Base-by-base conservation (phyloP, 2,113 vertebrate species). In the Tragelaphus strepsiceros region DNA sequence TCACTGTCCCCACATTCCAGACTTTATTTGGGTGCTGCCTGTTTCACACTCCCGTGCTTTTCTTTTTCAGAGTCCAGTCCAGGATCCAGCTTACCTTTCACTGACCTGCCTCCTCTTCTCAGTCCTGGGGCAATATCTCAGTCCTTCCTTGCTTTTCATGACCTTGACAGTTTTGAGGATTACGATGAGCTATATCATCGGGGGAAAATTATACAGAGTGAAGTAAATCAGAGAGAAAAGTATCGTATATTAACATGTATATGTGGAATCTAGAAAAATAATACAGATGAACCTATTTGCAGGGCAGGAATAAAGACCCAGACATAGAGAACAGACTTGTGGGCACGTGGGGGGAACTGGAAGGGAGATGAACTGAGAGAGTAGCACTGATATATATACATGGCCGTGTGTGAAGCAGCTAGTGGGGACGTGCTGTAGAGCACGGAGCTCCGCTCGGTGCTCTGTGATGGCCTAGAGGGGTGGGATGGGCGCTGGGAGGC, bases 291-390 rank as follows among this genome's bases (percentile, higher is more conserved):
- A 35, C n/a, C 17, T 21, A 12, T 35, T 71, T 71, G 9, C n/a
- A 35, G 17, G 5, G 67, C 67, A 71, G 67, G n/a, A 71, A 71
- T 71, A 22, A 71, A 71, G n/a, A 71, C n/a, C 11, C 17, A 39
- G n/a, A 22, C n/a, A 3, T 35, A 35, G 67, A 22, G n/a, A 39
- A 39, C 19, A 39, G n/a, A 71, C n/a, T 22, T 39, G 19, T 71
- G 67, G 67, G 11, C 10, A 0, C 0, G 0, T 6, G 9, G n/a
- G 9, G 67, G n/a, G 10, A 35, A 6, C 67, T 5, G 4, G 67
- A 22, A 71, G n/a, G 67, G 10, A 39, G 67, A 2, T 0, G 10
- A 22, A 13, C n/a, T 13, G 67, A 39, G 67, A 12, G 67, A 39
- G n/a, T 6, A 22, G 19, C 0, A 2, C 67, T 71, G 67, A 39